Evolutionary conservation across 2,797 vertebrate genomes (phyloP), one percentile per base, ranked within the genome.

Genomic region (Hippoglossus hippoglossus): DNA sequence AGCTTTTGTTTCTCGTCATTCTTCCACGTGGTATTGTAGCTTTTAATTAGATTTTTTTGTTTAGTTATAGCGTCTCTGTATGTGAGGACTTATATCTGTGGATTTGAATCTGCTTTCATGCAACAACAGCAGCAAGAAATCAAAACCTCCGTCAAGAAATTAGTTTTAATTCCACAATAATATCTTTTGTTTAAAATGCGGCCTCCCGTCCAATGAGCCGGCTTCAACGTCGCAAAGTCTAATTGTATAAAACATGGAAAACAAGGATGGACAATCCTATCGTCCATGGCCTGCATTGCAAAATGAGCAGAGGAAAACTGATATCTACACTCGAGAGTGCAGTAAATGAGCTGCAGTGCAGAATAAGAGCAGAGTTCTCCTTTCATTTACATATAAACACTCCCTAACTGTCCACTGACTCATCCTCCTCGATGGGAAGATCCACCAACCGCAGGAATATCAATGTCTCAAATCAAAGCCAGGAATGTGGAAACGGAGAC

Each of bases 401-500:
- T 70, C 59, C 52, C 55, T 49, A 62, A 64, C 62, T 71, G 58
- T 63, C 67, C 64, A 72, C 69, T 71, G 63, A 73, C 60, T 83
- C 84, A 60, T 80, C 62, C 49, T 67, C 68, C 63, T 85, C 66
- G 59, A 18, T 39, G 36, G 63, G 58, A 82, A 65, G 52, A 76
- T 77, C 77, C 55, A 71, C 66, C 70, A 69, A 71, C 71, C 41
- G 26, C 58, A 71, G 55, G 71, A 84, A 80, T 62, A 82, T 77
- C 70, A 67, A 83, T 77, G 79, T 84, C 79, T 89, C 84, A 74
- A 89, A 92, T 90, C 85, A 87, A 79, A 81, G 55, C 18, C 58
- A 59, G 68, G 80, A 86, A 85, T 82, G 85, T 83, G 67, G 71
- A 69, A 80, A 65, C 11, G 12, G 80, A 80, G 80, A 81, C 59